phyloP scores from a whole-genome alignment of 2,113 vertebrate species.

The Lates calcarifer region DNA sequence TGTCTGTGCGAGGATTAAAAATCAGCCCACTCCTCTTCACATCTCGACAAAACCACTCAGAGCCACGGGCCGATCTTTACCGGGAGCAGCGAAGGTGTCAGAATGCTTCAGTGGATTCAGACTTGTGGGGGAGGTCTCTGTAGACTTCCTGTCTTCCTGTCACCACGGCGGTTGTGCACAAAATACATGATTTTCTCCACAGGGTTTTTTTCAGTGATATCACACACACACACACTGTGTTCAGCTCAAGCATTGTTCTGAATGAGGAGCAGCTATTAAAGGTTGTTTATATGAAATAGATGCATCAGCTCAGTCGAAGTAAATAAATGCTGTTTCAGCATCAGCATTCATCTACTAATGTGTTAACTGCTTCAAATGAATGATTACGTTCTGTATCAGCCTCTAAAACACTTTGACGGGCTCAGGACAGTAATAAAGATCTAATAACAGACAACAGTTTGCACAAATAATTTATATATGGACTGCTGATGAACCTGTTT shows the following conservation, averaged over 20 bases:
- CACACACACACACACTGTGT: neutral
- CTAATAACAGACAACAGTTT: too few relatives aligned
- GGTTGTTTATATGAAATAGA: neutral
- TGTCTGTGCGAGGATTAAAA: slow-evolving; percentile 20
- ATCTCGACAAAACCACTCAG: slow-evolving; percentile 45
- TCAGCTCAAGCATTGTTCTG: neutral
- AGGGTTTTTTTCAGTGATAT: neutral
- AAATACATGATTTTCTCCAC: neutral
- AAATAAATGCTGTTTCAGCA: too few relatives aligned
- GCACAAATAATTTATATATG: too few relatives aligned
- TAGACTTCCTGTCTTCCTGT: slow-evolving; percentile 42
- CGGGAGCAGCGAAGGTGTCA: slow-evolving; percentile 44
- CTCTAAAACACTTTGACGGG: too few relatives aligned
- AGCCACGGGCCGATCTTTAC: neutral
- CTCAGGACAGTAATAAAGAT: too few relatives aligned
- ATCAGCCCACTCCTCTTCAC: slow-evolving; percentile 25
- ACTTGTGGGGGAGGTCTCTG: slow-evolving; percentile 33
- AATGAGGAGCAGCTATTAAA: neutral
- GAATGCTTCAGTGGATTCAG: slow-evolving; percentile 11
- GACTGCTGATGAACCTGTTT: too few relatives aligned
- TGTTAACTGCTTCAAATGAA: too few relatives aligned
- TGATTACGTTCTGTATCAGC: too few relatives aligned
- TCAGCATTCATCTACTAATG: too few relatives aligned
- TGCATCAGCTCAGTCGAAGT: too few relatives aligned
- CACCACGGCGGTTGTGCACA: neutral